These are phyloP conservation scores for Phytoseiulus persimilis DNA, from an alignment of 2,888 invertebrate species.

Conservation along the genomic window DNA sequence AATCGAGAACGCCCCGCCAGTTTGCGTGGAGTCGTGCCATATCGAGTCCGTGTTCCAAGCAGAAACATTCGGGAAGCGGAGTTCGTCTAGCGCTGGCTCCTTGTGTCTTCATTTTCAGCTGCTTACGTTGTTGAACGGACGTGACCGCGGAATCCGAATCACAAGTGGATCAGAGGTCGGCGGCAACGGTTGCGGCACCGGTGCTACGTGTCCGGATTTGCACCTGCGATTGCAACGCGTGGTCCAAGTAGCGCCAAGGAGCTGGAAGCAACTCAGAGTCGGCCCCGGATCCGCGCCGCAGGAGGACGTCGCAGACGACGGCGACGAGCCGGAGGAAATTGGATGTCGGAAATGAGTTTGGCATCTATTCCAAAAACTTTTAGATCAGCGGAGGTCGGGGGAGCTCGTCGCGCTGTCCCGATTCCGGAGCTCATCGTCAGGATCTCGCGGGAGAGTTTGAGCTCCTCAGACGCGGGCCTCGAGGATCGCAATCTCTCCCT, in stretches of 20 bases:
- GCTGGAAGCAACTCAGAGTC: background rate
- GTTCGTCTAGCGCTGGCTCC: background rate
- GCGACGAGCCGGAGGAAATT: background rate
- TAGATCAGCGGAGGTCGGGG: background rate
- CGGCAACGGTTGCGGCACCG: background rate
- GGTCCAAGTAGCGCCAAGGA: background rate
- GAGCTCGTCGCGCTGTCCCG: background rate
- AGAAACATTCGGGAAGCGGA: background rate
- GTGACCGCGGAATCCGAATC: background rate
- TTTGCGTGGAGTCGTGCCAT: background rate
- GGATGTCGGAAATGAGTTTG: background rate
- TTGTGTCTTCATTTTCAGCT: background rate
- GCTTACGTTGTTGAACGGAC: background rate
- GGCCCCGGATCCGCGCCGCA: background rate
- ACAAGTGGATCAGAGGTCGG: background rate
- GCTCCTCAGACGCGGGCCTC: too few species aligned
- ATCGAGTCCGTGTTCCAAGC: background rate
- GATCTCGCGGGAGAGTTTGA: too few species aligned
- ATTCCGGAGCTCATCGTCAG: background rate
- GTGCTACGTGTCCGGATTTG: background rate
- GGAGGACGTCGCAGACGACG: background rate
- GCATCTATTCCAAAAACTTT: background rate
- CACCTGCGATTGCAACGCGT: constrained; percentile 5
- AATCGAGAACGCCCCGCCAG: too few species aligned
- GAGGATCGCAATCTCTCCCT: too few species aligned